Evolutionary conservation across 1,140 invertebrate genomes (phyloP).

Genomic region (Drosophila orosa): DNA sequence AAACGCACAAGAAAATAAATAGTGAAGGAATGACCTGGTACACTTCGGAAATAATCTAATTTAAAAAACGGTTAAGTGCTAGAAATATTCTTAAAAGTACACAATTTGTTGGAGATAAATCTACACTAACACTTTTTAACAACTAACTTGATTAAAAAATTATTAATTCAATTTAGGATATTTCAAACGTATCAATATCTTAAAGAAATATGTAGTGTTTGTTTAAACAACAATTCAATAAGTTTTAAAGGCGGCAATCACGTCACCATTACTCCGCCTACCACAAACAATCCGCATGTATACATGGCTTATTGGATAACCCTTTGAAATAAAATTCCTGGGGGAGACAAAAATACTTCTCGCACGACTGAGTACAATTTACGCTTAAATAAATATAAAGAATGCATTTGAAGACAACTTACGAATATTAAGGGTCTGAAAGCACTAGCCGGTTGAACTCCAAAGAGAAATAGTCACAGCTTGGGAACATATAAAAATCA

Average conservation of each 20-base stretch:
- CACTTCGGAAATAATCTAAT: no score
- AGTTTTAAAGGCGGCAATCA: conserved; percentile 5
- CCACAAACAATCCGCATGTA: neutral
- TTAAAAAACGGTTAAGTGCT: no score
- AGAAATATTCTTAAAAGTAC: no score
- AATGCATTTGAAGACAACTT: conserved; percentile 32
- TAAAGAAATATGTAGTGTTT: neutral
- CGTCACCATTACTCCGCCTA: neutral
- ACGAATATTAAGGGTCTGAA: conserved; percentile 10
- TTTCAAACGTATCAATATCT: neutral
- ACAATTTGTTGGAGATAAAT: no score
- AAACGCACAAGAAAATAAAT: no score
- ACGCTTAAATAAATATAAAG: conserved; percentile 52
- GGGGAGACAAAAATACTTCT: conserved; percentile 59
- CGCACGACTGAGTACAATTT: conserved; percentile 50
- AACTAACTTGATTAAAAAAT: no score
- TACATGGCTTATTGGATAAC: conserved; percentile 37
- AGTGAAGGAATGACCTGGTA: no score
- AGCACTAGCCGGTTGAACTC: conserved; percentile 35
- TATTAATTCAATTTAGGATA: no score
- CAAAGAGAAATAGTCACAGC: conserved; percentile 31
- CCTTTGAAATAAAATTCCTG: conserved; percentile 42
- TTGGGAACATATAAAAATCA: conserved; percentile 23
- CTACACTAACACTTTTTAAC: no score
- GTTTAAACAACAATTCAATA: neutral